Conservation (phyloP, 37 sponge, comb jelly and placozoan genomes). For the Mnemiopsis leidyi region DNA sequence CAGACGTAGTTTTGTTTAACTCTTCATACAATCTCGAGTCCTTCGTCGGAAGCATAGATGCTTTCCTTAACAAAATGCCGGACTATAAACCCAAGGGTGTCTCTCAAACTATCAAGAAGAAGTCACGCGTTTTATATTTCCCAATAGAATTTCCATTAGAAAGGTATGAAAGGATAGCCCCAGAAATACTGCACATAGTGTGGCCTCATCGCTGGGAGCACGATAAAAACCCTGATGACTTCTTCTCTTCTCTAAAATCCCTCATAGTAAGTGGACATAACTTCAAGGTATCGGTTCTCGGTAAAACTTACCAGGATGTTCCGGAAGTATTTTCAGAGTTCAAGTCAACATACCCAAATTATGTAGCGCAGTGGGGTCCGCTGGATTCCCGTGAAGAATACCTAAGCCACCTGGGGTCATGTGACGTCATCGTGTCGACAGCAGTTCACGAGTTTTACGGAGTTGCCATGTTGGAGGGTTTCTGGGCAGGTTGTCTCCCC, state of each 20-base stretch:
- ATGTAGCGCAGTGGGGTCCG: conserved; percentile 64
- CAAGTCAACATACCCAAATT: neutral
- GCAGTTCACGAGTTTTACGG: conserved; percentile 91
- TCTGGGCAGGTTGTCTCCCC: conserved; percentile 80
- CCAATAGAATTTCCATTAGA: conserved; percentile 71
- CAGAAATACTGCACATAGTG: conserved; percentile 74
- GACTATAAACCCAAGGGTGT: conserved; percentile 74
- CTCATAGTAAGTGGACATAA: conserved; percentile 67
- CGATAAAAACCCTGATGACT: conserved; percentile 87
- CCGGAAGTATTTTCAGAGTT: conserved; percentile 65
- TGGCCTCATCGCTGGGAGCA: conserved; percentile 97
- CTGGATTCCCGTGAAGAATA: conserved; percentile 68
- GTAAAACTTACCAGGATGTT: conserved; percentile 76
- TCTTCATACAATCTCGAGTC: conserved; percentile 89
- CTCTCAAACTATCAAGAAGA: conserved; percentile 70
- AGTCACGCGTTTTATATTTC: conserved; percentile 78
- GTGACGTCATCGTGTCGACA: conserved; percentile 87
- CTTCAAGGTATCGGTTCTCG: conserved; percentile 80
- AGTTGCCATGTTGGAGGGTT: conserved; percentile 93
- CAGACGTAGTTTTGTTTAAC: conserved; percentile 85
- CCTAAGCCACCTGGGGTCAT: conserved; percentile 67
- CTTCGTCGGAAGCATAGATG: conserved; percentile 72
- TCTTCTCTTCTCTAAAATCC: conserved; percentile 63
- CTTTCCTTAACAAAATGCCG: conserved; percentile 78
- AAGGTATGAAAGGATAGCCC: neutral